Conservation (phyloP, 2,797 vertebrate genomes). For the Rhyacichthys aspro region DNA sequence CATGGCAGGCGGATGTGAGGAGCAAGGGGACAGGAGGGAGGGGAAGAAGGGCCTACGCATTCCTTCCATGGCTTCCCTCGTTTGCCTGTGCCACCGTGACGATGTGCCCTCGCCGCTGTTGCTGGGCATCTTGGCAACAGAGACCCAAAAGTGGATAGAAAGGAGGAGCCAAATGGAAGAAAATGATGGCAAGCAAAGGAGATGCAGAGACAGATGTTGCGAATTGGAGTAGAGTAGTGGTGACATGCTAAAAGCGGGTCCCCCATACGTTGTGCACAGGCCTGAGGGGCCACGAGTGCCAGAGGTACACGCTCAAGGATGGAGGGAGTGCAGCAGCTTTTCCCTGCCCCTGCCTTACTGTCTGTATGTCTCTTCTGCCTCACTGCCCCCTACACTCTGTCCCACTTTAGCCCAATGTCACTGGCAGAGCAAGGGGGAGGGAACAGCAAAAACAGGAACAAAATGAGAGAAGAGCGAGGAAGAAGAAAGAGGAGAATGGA, state of each 20-base stretch:
- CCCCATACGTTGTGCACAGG: constrained; percentile 55
- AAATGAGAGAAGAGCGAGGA: constrained; percentile 20
- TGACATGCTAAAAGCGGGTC: constrained; percentile 74
- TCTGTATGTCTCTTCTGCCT: constrained; percentile 79
- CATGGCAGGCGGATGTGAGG: constrained; percentile 50
- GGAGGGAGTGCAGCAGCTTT: constrained; percentile 34
- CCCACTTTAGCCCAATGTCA: constrained; percentile 85
- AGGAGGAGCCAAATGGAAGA: constrained; percentile 51
- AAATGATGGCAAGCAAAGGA: constrained; percentile 63
- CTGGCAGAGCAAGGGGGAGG: constrained; percentile 72
- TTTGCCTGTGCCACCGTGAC: constrained; percentile 48
- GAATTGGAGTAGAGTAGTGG: constrained; percentile 66
- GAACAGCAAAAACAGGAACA: constrained; percentile 32
- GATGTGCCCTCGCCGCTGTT: constrained; percentile 67
- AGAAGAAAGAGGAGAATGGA: constrained; percentile 24
- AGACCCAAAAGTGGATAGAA: constrained; percentile 71
- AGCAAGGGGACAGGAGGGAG: constrained; percentile 14
- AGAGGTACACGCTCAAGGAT: constrained; percentile 41
- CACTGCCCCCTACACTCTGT: constrained; percentile 77
- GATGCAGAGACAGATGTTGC: constrained; percentile 73
- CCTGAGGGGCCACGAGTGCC: constrained; percentile 66
- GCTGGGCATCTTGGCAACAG: constrained; percentile 74
- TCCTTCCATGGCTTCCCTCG: constrained; percentile 31
- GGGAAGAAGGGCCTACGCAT: constrained; percentile 21
- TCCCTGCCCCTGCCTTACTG: constrained; percentile 62